Evolutionary conservation across 2,113 vertebrate genomes (phyloP).

Genomic region (Cricetomys ansorgei): DNA sequence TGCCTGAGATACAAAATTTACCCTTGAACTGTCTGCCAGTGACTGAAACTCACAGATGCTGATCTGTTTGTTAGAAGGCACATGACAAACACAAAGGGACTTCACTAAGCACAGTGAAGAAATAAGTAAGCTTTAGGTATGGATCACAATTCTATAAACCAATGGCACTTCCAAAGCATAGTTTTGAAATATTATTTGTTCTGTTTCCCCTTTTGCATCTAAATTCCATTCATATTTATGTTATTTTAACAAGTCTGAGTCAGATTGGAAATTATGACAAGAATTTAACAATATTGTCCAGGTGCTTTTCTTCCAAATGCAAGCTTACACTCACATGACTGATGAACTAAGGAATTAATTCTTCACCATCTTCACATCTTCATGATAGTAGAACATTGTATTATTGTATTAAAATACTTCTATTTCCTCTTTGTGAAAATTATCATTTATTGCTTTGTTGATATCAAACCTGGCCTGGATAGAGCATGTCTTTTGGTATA

Average conservation of each 20-base stretch:
- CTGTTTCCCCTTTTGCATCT: not conserved
- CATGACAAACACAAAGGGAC: not conserved
- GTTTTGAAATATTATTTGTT: not conserved
- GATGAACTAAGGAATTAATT: not conserved
- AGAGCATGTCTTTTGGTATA: not conserved
- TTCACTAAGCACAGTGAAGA: not conserved
- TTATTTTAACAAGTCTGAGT: not conserved
- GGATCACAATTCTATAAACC: not conserved
- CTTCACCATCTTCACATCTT: not conserved
- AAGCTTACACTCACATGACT: not conserved
- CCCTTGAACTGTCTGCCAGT: conserved; percentile 24
- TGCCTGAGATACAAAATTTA: not conserved
- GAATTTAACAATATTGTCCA: not conserved
- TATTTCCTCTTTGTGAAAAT: not conserved
- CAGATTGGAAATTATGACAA: not conserved
- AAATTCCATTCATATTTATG: not conserved
- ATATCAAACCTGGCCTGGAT: not conserved
- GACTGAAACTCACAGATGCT: not conserved
- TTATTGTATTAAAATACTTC: not conserved
- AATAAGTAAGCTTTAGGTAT: not conserved
- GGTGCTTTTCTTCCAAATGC: not conserved
- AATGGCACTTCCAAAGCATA: not conserved
- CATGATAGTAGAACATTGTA: not conserved
- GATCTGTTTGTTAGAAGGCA: not conserved
- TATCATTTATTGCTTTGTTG: not conserved